Conservation (phyloP, 2,888 invertebrate genomes). For the Caenorhabditis panamensis region DNA sequence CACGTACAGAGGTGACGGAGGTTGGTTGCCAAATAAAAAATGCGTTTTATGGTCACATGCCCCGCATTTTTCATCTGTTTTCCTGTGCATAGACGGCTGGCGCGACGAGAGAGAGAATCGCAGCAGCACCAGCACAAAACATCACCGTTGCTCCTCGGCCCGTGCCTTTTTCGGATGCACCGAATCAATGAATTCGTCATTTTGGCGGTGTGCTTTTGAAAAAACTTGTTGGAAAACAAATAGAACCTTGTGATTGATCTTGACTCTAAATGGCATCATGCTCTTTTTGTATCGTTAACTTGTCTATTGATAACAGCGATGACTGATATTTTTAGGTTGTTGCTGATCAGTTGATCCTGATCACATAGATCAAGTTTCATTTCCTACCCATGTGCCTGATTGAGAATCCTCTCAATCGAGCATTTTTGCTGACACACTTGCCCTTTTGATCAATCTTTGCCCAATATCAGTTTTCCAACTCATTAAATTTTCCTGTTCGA, state of each 20-base stretch:
- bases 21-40: constrained; percentile 40
- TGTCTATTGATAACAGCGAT: too few relatives aligned
- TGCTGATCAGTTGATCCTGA: too few relatives aligned
- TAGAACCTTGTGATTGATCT: background rate
- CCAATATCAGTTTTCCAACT: too few relatives aligned
- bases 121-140: constrained; percentile 14
- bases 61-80: constrained; percentile 61
- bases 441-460: too few relatives aligned
- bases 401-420: background rate
- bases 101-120: constrained; percentile 31
- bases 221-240: background rate
- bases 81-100: constrained; percentile 45
- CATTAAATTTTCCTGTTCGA: too few relatives aligned
- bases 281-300: too few relatives aligned
- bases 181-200: constrained; percentile 53
- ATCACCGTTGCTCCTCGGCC: constrained; percentile 33
- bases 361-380: background rate
- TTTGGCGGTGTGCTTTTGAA: constrained; percentile 14
- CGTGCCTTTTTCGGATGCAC: constrained; percentile 28
- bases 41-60: constrained; percentile 51
- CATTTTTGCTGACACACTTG: too few relatives aligned
- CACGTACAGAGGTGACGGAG: background rate
- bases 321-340: too few relatives aligned
- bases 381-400: too few relatives aligned
- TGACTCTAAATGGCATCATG: too few relatives aligned